Percentiles rank a stretch among this genome's conserved stretches.
Evolutionary conservation across 2,113 vertebrate species (phyloP).

Genomic region (Prunella fulvescens): DNA sequence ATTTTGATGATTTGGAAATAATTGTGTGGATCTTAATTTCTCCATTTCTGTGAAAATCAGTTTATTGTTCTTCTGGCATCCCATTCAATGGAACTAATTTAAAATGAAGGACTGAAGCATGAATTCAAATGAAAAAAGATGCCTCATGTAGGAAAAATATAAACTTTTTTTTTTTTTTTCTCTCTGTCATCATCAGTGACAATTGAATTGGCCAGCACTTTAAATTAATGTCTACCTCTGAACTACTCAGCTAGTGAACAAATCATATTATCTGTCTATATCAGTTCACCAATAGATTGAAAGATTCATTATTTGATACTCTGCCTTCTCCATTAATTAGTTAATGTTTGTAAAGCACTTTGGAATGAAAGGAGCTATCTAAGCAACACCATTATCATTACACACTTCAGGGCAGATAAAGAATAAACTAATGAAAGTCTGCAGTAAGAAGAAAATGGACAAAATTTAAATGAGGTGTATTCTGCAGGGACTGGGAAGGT

Average conservation of each 20-base stretch:
- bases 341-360: conserved; percentile 46
- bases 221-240: not conserved
- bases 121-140: not conserved
- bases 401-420: conserved; percentile 26
- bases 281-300: not conserved
- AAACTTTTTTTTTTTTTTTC: not conserved
- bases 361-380: conserved; percentile 2
- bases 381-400: conserved; percentile 2
- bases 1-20: conserved; percentile 60
- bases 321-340: conserved; percentile 51
- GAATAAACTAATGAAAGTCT: conserved; percentile 14
- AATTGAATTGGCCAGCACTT: not conserved
- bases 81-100: conserved; percentile 18
- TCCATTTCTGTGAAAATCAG: conserved; percentile 17
- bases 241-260: conserved; percentile 14
- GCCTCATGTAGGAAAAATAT: not conserved
- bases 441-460: not conserved
- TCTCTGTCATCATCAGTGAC: not conserved
- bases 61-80: conserved; percentile 10
- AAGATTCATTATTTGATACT: conserved; percentile 15
- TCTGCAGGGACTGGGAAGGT: not conserved
- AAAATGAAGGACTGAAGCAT: not conserved
- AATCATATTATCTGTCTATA: conserved; percentile 15
- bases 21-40: conserved; percentile 49
- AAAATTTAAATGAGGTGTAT: conserved; percentile 25